Percentiles rank a stretch among this genome's conserved stretches.
Conservation (phyloP, 2,888 invertebrate genomes). For the Clanis bilineata region DNA sequence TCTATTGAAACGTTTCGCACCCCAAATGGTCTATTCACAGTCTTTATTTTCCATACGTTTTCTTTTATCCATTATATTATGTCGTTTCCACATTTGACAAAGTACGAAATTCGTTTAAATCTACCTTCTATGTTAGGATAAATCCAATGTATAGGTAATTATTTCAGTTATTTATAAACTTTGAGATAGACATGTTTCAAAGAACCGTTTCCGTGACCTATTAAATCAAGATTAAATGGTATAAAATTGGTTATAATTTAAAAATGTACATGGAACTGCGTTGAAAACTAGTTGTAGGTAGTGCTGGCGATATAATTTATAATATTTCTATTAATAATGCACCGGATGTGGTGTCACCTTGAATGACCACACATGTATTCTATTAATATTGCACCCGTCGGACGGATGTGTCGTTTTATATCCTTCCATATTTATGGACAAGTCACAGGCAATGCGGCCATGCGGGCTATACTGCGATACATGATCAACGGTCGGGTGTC, state of each 20-base stretch:
- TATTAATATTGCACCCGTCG: conserved; percentile 4
- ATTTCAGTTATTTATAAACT: not conserved
- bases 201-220: not conserved
- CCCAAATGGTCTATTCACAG: conserved; percentile 9
- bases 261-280: not conserved
- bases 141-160: not conserved
- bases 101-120: not conserved
- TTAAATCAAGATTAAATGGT: not conserved
- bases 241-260: not conserved
- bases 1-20: conserved; percentile 14
- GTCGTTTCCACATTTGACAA: not conserved
- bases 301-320: not conserved
- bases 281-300: not conserved
- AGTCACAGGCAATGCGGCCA: too few relatives aligned
- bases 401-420: not conserved
- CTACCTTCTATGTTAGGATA: not conserved
- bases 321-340: not conserved
- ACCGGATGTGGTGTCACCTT: conserved; percentile 1
- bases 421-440: not conserved
- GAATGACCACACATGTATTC: not conserved
- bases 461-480: not conserved
- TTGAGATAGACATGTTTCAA: not conserved
- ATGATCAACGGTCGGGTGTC: not conserved
- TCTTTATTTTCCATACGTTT: conserved; percentile 16
- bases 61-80: too few relatives aligned